Evolutionary conservation across 2,888 invertebrate genomes (phyloP).

Genomic region (Cartodere bifasciata): DNA sequence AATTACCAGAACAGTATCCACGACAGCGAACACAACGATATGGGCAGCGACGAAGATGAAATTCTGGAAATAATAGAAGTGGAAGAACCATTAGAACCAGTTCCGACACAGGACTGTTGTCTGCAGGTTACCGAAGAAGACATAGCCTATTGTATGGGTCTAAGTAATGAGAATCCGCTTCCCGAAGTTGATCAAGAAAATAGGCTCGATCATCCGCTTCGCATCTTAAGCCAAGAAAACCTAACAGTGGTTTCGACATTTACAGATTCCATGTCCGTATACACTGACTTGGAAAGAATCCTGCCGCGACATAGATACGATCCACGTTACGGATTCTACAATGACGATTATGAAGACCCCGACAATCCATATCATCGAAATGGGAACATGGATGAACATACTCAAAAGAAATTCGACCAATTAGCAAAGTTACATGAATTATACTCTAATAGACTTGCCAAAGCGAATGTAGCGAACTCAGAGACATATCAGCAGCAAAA

Average conservation of each 20-base stretch:
- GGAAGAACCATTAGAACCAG: constrained; percentile 67
- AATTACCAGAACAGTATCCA: constrained; percentile 38
- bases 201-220: constrained; percentile 68
- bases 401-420: constrained; percentile 59
- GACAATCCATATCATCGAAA: constrained; percentile 30
- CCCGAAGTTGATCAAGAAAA: constrained; percentile 61
- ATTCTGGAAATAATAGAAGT: constrained; percentile 70
- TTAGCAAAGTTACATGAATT: constrained; percentile 69
- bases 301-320: constrained; percentile 49
- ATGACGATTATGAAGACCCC: constrained; percentile 40
- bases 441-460: constrained; percentile 64
- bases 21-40: constrained; percentile 38
- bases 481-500: constrained; percentile 43
- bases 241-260: constrained; percentile 84
- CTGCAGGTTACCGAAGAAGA: constrained; percentile 89
- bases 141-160: constrained; percentile 74
- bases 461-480: constrained; percentile 56
- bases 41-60: constrained; percentile 49
- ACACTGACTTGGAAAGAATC: constrained; percentile 54
- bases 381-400: constrained; percentile 29
- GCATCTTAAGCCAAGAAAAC: constrained; percentile 84
- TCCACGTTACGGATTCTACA: constrained; percentile 43
- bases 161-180: constrained; percentile 50
- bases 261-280: constrained; percentile 57
- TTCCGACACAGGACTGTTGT: constrained; percentile 76